Evolutionary conservation across 2,888 invertebrate species (phyloP).

Genomic region (Microplitis manilae): DNA sequence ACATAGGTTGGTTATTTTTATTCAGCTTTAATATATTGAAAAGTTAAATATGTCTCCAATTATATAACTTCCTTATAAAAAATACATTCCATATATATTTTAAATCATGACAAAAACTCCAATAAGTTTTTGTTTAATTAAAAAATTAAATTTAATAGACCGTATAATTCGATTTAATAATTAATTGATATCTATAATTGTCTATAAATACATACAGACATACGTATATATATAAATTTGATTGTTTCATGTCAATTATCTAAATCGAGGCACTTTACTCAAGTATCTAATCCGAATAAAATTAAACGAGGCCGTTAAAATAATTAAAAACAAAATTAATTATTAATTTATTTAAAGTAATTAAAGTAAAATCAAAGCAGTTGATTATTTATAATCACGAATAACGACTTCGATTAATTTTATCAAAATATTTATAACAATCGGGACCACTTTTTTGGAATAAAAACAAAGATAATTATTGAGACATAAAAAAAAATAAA

Average conservation of each 20-base stretch:
- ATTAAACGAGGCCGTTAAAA: background rate
- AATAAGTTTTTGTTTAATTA: background rate
- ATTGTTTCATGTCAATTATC: background rate
- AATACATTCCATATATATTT: constrained; percentile 68
- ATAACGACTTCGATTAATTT: background rate
- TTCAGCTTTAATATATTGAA: background rate
- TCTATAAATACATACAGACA: background rate
- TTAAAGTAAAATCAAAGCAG: too few relatives aligned
- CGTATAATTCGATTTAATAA: background rate
- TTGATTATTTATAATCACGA: too few relatives aligned
- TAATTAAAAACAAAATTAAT: too few relatives aligned
- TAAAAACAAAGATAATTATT: background rate
- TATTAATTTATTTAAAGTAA: too few relatives aligned
- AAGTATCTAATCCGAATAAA: background rate
- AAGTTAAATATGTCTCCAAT: background rate
- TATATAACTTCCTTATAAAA: constrained; percentile 41
- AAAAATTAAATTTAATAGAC: background rate
- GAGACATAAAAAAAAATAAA: background rate
- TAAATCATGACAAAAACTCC: background rate
- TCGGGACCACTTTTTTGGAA: background rate
- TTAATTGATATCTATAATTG: background rate
- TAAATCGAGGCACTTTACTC: background rate
- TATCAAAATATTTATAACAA: background rate
- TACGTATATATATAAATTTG: background rate
- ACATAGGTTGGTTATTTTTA: background rate